Base-by-base conservation (phyloP, 2,888 invertebrate genomes). In the Malthinus flaveolus region DNA sequence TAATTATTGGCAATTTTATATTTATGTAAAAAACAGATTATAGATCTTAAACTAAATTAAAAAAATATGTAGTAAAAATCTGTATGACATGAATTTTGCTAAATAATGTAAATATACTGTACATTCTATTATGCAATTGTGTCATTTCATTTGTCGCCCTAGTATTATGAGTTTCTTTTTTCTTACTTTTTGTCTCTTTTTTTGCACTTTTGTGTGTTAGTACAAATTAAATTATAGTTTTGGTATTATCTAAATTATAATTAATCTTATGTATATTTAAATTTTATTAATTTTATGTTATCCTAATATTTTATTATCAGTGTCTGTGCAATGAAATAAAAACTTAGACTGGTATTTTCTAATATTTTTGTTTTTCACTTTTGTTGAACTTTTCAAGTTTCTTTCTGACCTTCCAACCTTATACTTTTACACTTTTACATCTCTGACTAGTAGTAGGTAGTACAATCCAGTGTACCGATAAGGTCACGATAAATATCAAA, bases 41-140 rank as follows among this genome's bases (percentile, higher is more conserved):
- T 73, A 72, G 69, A 71, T 65, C 66, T 71, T 71, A 73, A 23
- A 73, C 71, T 70, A 70, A 73, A 73, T 73, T 71, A 23, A 42
- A 42, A 42, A 23, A 73, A 68, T 67, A 67, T 69, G 71, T 72
- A 74, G 66, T 56, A 56, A 66, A 66, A 65, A 69, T 64, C 65
- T 72, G 67, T 70, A 69, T 72, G 69, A 66, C 66, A 72, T 70
- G 69, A 68, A 67, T 75, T 76, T 77, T 76, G 75, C 76, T 75
- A 74, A 74, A 75, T 75, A 74, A 72, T 77, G 77, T 78, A 78
- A 74, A 76, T 77, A 78, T 73, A 73, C 66, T 77, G 77, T 78
- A 78, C 73, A 78, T 76, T 77, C 69, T 71, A 73, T 77, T 75
- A 74, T 75, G 73, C 72, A 75, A 73, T 74, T 74, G 74, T 75